These are phyloP conservation scores for Poeciliopsis paucimaculata DNA, from an alignment of 2,797 vertebrate species.

Conservation along the genomic window DNA sequence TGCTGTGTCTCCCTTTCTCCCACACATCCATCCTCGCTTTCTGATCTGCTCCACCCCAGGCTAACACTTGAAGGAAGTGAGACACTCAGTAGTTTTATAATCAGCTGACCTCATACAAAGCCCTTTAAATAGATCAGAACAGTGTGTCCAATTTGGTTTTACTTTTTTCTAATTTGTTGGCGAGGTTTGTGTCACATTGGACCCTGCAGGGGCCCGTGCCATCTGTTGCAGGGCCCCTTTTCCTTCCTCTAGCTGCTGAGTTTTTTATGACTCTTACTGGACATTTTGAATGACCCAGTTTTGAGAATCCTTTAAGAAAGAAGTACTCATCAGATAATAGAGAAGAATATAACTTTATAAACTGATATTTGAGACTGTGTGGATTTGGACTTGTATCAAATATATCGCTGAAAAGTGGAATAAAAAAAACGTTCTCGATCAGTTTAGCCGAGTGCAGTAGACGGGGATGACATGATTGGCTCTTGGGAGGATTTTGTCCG, in stretches of 20 bases:
- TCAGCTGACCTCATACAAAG: background rate
- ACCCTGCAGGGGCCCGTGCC: background rate
- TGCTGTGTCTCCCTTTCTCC: slow-evolving; percentile 31
- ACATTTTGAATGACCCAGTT: background rate
- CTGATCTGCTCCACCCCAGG: slow-evolving; percentile 13
- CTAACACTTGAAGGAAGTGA: background rate
- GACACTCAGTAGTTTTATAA: background rate
- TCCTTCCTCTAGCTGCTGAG: background rate
- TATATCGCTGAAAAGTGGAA: background rate
- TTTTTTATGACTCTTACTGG: background rate
- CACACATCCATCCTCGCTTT: slow-evolving; percentile 2
- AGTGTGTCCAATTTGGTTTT: background rate
- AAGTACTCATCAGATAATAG: background rate
- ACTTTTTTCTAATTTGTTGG: slow-evolving; percentile 1
- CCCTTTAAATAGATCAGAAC: background rate
- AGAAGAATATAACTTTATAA: background rate
- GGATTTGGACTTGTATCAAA: background rate
- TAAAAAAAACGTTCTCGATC: background rate
- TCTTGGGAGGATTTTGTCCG: background rate
- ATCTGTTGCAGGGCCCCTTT: slow-evolving; percentile 11
- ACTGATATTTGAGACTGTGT: background rate
- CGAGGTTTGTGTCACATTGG: background rate
- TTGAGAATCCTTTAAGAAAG: background rate
- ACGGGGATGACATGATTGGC: background rate
- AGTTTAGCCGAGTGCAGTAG: background rate